These are phyloP conservation scores for Bombus waltoni DNA, from an alignment of 1,140 invertebrate species.

Conservation along the genomic window DNA sequence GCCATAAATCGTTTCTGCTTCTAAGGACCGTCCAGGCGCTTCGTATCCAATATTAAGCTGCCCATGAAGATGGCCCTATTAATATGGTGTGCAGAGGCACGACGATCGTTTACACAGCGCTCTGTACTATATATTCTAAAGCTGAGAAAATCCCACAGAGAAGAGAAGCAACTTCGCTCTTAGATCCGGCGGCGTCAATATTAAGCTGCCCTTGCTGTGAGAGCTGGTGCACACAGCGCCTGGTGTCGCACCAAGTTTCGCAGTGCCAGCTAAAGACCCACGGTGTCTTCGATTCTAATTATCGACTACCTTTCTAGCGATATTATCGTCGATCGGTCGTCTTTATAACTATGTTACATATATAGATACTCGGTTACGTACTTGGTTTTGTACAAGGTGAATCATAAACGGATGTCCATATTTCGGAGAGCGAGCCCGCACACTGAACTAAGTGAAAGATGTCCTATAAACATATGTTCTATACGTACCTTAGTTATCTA, in stretches of 20 bases:
- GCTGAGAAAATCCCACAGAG: slow-evolving; percentile 64
- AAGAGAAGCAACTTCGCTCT: slow-evolving; percentile 65
- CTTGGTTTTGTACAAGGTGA: background rate
- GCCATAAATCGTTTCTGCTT: slow-evolving; percentile 68
- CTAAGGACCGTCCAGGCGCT: slow-evolving; percentile 51
- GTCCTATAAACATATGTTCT: too few species aligned
- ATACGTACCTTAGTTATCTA: too few species aligned
- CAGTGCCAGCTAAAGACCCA: background rate
- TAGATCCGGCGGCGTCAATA: slow-evolving; percentile 53
- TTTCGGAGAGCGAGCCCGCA: background rate
- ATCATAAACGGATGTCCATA: background rate
- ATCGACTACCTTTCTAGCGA: slow-evolving; percentile 3
- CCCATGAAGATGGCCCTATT: slow-evolving; percentile 60
- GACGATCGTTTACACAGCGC: slow-evolving; percentile 59
- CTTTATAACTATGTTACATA: background rate
- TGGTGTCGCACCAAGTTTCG: slow-evolving; percentile 50
- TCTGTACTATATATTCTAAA: slow-evolving; percentile 53
- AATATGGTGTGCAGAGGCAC: slow-evolving; percentile 56
- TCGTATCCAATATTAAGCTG: slow-evolving; percentile 61
- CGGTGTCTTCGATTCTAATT: slow-evolving; percentile 44
- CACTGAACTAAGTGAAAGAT: too few species aligned
- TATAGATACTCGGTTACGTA: background rate
- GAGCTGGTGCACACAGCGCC: slow-evolving; percentile 34
- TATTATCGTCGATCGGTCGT: background rate
- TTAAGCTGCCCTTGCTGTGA: slow-evolving; percentile 43